Percentiles rank a stretch among this genome's conserved stretches.
Evolutionary conservation across 2,113 vertebrate species (phyloP).

Genomic region (Dipodomys ordii): DNA sequence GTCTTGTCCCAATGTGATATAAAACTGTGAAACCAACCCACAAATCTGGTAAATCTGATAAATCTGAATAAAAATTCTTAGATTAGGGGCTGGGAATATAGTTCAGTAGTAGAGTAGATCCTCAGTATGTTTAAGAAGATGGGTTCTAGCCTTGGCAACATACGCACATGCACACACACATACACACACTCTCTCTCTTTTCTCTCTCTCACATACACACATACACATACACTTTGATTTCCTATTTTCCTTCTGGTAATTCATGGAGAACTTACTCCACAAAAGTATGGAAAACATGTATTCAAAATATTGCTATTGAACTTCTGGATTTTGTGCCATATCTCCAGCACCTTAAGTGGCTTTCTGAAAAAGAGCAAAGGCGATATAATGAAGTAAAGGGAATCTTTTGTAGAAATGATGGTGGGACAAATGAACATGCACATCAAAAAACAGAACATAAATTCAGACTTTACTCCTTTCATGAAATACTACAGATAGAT

Average conservation of each 20-base stretch:
- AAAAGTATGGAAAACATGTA: not conserved
- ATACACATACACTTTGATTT: not conserved
- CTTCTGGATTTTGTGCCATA: not conserved
- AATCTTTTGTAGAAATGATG: no score
- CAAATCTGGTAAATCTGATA: not conserved
- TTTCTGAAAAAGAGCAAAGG: no score
- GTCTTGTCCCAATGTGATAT: not conserved
- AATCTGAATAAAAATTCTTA: not conserved
- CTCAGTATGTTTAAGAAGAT: no score
- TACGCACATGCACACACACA: not conserved
- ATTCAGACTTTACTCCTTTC: no score
- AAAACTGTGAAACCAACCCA: not conserved
- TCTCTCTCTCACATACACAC: not conserved
- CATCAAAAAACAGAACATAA: no score
- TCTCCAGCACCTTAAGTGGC: not conserved
- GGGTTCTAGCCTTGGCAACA: not conserved
- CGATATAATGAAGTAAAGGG: no score
- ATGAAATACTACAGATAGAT: no score
- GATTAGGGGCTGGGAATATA: not conserved
- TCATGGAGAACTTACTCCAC: not conserved
- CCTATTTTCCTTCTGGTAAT: not conserved
- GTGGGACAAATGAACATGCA: no score
- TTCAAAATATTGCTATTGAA: conserved; percentile 20
- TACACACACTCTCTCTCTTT: no score
- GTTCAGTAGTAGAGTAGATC: not conserved